Evolutionary conservation across 2,797 vertebrate genomes (phyloP).

Genomic region (Oreochromis mossambicus): DNA sequence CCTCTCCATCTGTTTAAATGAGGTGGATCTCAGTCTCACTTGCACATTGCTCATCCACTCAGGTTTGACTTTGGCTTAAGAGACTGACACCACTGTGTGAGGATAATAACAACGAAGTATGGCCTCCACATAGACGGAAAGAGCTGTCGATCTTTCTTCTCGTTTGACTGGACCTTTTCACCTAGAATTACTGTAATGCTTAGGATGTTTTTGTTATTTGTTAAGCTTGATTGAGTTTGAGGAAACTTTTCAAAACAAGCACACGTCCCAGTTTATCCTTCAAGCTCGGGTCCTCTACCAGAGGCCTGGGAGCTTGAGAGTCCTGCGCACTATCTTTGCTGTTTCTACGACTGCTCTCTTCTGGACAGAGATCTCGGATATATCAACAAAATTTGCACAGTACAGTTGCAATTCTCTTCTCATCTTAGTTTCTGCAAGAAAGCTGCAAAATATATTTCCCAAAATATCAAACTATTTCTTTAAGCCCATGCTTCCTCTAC

Average conservation of each 20-base stretch:
- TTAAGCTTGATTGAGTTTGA: not conserved
- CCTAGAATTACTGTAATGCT: not conserved
- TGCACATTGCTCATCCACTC: constrained; percentile 21
- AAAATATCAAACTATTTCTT: not conserved
- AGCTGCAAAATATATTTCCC: not conserved
- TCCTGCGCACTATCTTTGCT: not conserved
- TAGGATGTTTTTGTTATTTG: not conserved
- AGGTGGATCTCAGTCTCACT: constrained; percentile 12
- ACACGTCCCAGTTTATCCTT: not conserved
- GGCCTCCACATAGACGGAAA: not conserved
- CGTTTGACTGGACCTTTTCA: not conserved
- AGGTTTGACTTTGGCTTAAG: constrained; percentile 18
- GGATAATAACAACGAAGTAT: constrained; percentile 16
- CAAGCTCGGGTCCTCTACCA: not conserved
- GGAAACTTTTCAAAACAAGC: not conserved
- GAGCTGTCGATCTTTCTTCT: not conserved
- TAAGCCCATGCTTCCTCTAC: not conserved
- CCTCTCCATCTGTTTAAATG: not conserved
- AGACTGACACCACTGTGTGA: constrained; percentile 8
- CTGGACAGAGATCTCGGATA: not conserved
- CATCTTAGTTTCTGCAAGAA: not conserved
- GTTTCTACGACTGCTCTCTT: not conserved
- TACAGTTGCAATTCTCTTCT: not conserved
- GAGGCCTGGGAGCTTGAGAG: not conserved
- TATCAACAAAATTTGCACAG: not conserved